phyloP scores from a whole-genome alignment of 2,113 vertebrate genomes.

The Irena cyanogastra region DNA sequence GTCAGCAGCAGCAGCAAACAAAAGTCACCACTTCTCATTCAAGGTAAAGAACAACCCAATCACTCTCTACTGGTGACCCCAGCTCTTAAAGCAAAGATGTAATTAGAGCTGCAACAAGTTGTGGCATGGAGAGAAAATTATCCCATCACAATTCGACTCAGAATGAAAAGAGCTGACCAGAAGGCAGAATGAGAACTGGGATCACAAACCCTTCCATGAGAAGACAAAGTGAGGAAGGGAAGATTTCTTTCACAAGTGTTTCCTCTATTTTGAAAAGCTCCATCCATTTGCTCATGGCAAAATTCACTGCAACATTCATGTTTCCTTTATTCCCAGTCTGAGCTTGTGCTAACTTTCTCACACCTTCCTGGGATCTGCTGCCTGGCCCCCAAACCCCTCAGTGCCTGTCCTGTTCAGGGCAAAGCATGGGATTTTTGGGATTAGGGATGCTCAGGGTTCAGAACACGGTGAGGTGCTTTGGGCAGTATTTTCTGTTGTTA shows the following conservation, averaged over 20 bases:
- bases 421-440: not conserved
- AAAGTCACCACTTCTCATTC: not conserved
- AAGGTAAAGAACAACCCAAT: not conserved
- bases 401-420: too few relatives aligned
- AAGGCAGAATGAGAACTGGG: not conserved
- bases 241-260: not conserved
- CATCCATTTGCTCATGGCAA: not conserved
- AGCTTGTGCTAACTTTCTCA: not conserved
- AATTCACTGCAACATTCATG: not conserved
- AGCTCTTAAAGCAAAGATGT: not conserved
- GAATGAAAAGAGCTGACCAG: not conserved
- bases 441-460: not conserved
- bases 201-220: not conserved
- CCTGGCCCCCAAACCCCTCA: not conserved
- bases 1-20: not conserved
- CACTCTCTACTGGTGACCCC: not conserved
- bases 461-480: rapidly evolving
- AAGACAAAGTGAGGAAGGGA: not conserved
- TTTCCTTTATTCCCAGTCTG: not conserved
- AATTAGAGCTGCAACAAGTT: not conserved
- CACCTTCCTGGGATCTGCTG: not conserved
- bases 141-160: not conserved
- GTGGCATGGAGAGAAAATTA: not conserved
- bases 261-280: not conserved
- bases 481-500: not conserved